Percentiles rank a stretch among this genome's conserved stretches.
phyloP scores from a whole-genome alignment of 2,113 vertebrate species.

The Stegostoma tigrinum region DNA sequence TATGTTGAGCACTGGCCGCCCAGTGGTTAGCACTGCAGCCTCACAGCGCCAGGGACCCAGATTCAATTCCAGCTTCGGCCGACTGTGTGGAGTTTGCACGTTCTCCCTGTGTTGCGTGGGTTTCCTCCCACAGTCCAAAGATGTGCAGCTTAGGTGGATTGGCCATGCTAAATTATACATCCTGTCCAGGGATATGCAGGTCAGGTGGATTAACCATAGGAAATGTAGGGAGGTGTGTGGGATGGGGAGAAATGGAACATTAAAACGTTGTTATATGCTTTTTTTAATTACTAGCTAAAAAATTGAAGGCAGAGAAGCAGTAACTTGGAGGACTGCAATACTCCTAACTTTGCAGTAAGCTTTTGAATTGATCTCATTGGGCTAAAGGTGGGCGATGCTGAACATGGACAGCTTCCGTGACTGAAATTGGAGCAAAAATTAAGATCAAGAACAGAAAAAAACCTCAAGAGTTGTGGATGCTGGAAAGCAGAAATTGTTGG shows the following conservation, averaged over 20 bases:
- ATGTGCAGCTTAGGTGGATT: neutral
- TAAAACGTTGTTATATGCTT: constrained; percentile 42
- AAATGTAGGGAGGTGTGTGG: constrained; percentile 19
- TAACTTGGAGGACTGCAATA: neutral
- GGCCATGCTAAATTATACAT: neutral
- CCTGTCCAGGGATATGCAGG: too few relatives aligned
- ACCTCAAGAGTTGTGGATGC: too few relatives aligned
- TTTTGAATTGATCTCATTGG: constrained; percentile 47
- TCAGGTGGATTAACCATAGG: neutral
- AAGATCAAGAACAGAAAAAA: too few relatives aligned
- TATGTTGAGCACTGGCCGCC: too few relatives aligned
- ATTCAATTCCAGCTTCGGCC: too few relatives aligned
- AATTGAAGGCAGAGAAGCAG: neutral
- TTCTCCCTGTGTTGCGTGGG: too few relatives aligned
- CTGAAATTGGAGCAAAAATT: neutral
- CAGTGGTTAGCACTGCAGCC: too few relatives aligned
- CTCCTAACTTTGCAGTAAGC: neutral
- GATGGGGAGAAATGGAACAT: constrained; percentile 38
- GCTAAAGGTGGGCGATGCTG: constrained; percentile 38
- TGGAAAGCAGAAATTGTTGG: too few relatives aligned
- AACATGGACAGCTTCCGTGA: constrained; percentile 42
- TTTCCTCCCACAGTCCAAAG: too few relatives aligned
- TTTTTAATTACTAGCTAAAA: constrained; percentile 42
- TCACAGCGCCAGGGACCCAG: too few relatives aligned
- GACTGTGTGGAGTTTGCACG: too few relatives aligned